These are phyloP conservation scores for Auanema sp. DNA, from an alignment of 2,888 invertebrate genomes.

Conservation along the genomic window DNA sequence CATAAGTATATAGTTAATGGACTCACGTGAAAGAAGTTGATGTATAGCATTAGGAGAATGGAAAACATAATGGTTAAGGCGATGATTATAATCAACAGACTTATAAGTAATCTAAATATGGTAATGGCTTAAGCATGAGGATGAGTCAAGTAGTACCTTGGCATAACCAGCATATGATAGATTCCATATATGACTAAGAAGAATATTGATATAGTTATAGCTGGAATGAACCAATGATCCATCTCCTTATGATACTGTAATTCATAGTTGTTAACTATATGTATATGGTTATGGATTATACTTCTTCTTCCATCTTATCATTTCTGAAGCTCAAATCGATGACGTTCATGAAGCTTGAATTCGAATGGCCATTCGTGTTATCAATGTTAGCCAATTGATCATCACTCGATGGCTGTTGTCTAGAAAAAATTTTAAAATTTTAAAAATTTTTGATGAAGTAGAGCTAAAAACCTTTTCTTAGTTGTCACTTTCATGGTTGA, in stretches of 20 bases:
- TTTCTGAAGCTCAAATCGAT: slow-evolving; percentile 45
- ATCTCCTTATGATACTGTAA: slow-evolving; percentile 56
- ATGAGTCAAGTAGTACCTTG: slow-evolving; percentile 18
- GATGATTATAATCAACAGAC: slow-evolving; percentile 50
- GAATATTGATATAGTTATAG: slow-evolving; percentile 57
- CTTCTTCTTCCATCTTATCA: slow-evolving; percentile 38
- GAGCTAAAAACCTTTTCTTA: slow-evolving; percentile 33
- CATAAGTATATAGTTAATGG: not conserved
- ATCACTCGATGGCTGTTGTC: slow-evolving; percentile 1
- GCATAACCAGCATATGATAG: slow-evolving; percentile 55
- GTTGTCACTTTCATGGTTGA: slow-evolving; percentile 30
- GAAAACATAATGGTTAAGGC: slow-evolving; percentile 57
- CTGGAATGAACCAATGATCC: slow-evolving; percentile 63
- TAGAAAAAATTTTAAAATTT: not conserved
- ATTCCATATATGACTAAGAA: slow-evolving; percentile 60
- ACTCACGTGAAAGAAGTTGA: slow-evolving; percentile 58
- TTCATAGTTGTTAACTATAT: not conserved
- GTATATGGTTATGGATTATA: slow-evolving; percentile 1
- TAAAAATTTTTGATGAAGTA: no score
- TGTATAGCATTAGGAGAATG: slow-evolving; percentile 58
- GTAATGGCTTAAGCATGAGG: not conserved
- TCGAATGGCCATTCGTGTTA: not conserved
- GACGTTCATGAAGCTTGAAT: slow-evolving; percentile 28
- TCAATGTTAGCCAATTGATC: not conserved
- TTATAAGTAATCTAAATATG: slow-evolving; percentile 44